Conservation (phyloP, 2,888 invertebrate species). For the Thymelicus acteon region DNA sequence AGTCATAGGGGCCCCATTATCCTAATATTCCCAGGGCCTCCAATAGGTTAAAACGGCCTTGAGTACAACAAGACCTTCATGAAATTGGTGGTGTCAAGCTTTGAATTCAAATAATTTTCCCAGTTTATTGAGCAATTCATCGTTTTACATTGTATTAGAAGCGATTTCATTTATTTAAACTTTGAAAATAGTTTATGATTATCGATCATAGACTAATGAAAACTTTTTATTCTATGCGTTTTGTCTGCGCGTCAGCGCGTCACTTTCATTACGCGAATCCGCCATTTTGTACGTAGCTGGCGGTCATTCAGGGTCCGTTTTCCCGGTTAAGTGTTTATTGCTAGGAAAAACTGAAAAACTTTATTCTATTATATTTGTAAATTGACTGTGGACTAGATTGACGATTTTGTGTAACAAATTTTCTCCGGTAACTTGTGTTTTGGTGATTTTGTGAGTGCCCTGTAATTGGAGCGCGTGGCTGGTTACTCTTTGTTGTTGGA, state of each 20-base stretch:
- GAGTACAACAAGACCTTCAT: no score
- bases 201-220: conserved; percentile 37
- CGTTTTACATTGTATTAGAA: no score
- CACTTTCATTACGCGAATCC: conserved; percentile 83
- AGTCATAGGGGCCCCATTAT: no score
- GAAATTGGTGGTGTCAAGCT: no score
- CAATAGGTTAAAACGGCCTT: no score
- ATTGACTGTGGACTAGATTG: conserved; percentile 64
- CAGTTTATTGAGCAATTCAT: no score
- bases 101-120: no score
- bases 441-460: conserved; percentile 82
- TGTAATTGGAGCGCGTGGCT: conserved; percentile 84
- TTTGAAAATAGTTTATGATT: conserved; percentile 5
- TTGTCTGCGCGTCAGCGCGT: conserved; percentile 81
- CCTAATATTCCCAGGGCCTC: no score
- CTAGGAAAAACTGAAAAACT: conserved; percentile 76
- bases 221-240: conserved; percentile 56
- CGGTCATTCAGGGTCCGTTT: conserved; percentile 80
- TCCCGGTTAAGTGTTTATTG: conserved; percentile 76
- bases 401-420: conserved; percentile 69
- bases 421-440: conserved; percentile 71
- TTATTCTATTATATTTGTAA: conserved; percentile 64
- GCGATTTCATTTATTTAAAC: background rate
- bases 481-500: conserved; percentile 84
- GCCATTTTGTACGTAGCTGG: conserved; percentile 85